Conservation (phyloP, 92 coral and sea anemone species). For the Muricea muricata region DNA sequence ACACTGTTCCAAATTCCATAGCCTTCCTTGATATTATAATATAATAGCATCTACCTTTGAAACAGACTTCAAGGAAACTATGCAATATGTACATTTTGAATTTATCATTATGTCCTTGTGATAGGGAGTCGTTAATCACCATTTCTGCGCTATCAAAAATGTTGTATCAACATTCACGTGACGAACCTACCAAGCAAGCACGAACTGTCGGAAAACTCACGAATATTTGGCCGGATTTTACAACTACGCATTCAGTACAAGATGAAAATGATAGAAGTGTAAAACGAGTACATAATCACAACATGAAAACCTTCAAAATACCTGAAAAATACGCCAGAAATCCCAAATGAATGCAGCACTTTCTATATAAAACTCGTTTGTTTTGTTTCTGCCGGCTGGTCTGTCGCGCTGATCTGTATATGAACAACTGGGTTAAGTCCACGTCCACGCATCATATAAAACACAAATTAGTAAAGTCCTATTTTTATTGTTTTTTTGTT, state of each 20-base stretch:
- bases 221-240: not conserved
- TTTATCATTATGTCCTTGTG: no score
- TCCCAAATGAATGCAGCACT: not conserved
- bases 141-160: no score
- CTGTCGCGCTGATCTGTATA: not conserved
- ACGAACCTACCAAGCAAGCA: not conserved
- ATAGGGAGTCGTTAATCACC: no score
- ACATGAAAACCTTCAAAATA: not conserved
- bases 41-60: not conserved
- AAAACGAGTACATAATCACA: not conserved
- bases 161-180: not conserved
- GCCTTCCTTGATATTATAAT: no score
- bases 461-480: no score
- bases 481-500: no score
- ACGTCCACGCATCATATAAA: no score
- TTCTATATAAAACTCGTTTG: not conserved
- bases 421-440: not conserved
- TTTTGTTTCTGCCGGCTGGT: conserved; percentile 14
- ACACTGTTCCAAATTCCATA: not conserved
- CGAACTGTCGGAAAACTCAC: not conserved
- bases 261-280: not conserved
- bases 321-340: not conserved
- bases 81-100: not conserved
- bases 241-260: not conserved
- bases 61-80: not conserved